Percentiles rank a stretch among this genome's conserved stretches.
phyloP scores from a whole-genome alignment of 2,888 invertebrate genomes.

The Dusona sp. region DNA sequence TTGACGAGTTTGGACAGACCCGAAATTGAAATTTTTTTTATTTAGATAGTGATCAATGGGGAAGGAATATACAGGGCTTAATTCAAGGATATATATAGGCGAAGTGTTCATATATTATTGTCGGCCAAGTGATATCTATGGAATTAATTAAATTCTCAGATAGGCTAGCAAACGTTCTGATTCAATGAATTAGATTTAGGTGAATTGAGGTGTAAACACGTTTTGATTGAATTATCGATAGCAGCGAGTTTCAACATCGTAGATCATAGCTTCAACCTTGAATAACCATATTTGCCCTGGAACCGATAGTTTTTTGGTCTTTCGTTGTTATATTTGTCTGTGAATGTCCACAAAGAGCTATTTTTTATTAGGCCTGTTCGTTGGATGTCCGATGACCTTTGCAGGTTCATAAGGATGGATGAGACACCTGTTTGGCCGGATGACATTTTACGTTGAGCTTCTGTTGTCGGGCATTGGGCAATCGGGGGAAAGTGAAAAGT shows the following conservation, averaged over 20 bases:
- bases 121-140: conserved; percentile 60
- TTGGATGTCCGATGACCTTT: neutral
- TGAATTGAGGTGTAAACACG: conserved; percentile 80
- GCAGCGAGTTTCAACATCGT: conserved; percentile 69
- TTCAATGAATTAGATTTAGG: conserved; percentile 81
- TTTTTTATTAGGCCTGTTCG: neutral
- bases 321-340: neutral
- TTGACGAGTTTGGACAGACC: neutral
- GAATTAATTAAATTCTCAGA: conserved; percentile 79
- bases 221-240: conserved; percentile 80
- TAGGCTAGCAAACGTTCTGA: conserved; percentile 59
- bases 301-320: conserved; percentile 9
- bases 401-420: neutral
- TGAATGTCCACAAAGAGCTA: conserved; percentile 2
- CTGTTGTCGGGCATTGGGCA: neutral
- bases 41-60: neutral
- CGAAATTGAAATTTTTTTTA: neutral
- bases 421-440: neutral
- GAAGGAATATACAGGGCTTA: conserved; percentile 5
- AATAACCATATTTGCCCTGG: conserved; percentile 32
- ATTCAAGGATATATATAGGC: conserved; percentile 28
- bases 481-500: neutral
- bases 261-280: conserved; percentile 34
- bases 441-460: neutral
- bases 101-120: conserved; percentile 14